Conservation (phyloP, 2,888 invertebrate genomes). For the Euzophera pinguis region DNA sequence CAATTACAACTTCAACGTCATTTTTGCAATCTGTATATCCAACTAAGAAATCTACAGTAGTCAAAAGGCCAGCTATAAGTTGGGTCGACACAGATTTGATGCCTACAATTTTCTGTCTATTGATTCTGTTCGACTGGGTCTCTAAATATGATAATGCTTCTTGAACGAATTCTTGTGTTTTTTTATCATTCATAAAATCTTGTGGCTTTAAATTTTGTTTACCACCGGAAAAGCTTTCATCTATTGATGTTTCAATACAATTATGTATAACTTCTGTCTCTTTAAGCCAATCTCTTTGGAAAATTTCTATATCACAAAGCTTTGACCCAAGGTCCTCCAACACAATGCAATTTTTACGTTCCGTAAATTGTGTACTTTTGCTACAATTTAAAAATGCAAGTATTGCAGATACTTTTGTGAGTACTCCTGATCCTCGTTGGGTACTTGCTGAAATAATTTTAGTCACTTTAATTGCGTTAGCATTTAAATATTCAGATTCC, state of each 20-base stretch:
- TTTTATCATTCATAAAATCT: slow-evolving; percentile 34
- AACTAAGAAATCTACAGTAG: slow-evolving; percentile 79
- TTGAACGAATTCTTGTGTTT: slow-evolving; percentile 46
- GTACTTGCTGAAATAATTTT: slow-evolving; percentile 48
- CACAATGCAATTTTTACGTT: slow-evolving; percentile 43
- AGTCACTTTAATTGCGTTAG: slow-evolving; percentile 42
- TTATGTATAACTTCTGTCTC: slow-evolving; percentile 44
- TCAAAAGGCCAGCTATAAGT: slow-evolving; percentile 76
- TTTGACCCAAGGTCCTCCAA: slow-evolving; percentile 42
- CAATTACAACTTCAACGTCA: slow-evolving; percentile 33
- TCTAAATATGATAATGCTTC: slow-evolving; percentile 62
- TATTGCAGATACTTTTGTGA: slow-evolving; percentile 48
- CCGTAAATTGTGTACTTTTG: slow-evolving; percentile 34
- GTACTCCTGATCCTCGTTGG: slow-evolving; percentile 39
- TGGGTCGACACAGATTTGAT: slow-evolving; percentile 67
- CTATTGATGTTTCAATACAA: slow-evolving; percentile 45
- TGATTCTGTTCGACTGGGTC: slow-evolving; percentile 45
- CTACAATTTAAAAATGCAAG: slow-evolving; percentile 50
- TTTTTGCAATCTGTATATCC: slow-evolving; percentile 77
- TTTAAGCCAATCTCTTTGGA: slow-evolving; percentile 45
- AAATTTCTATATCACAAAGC: slow-evolving; percentile 51
- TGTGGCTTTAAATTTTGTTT: slow-evolving; percentile 22
- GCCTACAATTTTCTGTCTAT: slow-evolving; percentile 54
- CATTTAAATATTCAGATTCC: slow-evolving; percentile 40
- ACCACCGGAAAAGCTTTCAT: slow-evolving; percentile 37